Percentiles rank a stretch among this genome's conserved stretches.
Conservation (phyloP, 2,113 vertebrate genomes). For the Chionodraco myersi region DNA sequence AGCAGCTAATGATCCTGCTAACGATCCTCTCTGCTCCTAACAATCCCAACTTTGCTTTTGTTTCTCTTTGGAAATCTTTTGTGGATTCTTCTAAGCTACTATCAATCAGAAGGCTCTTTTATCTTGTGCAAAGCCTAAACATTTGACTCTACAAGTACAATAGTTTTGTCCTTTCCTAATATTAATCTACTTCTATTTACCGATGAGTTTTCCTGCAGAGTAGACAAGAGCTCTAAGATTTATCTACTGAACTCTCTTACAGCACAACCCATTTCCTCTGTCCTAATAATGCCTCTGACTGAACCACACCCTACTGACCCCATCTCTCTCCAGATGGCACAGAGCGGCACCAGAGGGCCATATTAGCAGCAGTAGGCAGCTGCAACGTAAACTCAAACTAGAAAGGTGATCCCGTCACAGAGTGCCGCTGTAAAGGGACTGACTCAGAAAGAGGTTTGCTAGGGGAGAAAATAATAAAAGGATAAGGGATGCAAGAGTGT, state of each 20-base stretch:
- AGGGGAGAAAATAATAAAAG: neutral
- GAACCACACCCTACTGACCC: slow-evolving; percentile 8
- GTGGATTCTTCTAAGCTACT: slow-evolving; percentile 19
- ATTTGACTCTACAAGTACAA: neutral
- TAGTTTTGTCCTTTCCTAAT: neutral
- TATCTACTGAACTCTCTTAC: neutral
- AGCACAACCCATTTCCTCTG: neutral
- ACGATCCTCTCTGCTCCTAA: neutral
- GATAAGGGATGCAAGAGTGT: neutral
- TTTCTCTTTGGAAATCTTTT: slow-evolving; percentile 15
- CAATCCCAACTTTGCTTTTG: slow-evolving; percentile 2
- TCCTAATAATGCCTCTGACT: slow-evolving; percentile 25
- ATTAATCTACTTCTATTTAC: slow-evolving; percentile 6
- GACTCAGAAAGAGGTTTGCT: neutral
- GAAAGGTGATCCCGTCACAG: slow-evolving; percentile 29
- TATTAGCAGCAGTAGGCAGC: slow-evolving; percentile 26
- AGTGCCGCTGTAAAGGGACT: slow-evolving; percentile 58
- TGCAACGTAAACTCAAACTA: slow-evolving; percentile 20
- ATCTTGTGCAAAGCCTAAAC: slow-evolving; percentile 2
- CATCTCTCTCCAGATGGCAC: slow-evolving; percentile 24
- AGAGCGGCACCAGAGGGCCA: slow-evolving; percentile 22
- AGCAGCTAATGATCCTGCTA: neutral
- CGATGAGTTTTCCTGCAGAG: neutral
- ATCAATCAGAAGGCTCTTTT: slow-evolving; percentile 3
- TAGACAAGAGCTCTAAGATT: neutral